Percentiles rank a stretch among this genome's conserved stretches.
These are phyloP conservation scores for Athene cunicularia DNA, from an alignment of 2,113 vertebrate genomes.

Conservation along the genomic window DNA sequence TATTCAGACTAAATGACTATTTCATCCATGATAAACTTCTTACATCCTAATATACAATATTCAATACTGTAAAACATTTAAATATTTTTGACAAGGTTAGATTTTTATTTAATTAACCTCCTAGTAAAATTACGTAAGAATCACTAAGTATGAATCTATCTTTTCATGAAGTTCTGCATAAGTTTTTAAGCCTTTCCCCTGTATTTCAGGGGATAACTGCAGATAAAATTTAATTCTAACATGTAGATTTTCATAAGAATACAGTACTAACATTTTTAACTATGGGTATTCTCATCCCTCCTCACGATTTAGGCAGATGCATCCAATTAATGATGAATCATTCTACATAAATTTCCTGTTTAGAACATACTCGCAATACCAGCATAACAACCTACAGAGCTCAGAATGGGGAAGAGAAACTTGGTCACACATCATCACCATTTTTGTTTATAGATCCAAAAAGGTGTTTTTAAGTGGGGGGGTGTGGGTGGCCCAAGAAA, in stretches of 20 bases:
- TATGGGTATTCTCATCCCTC: slow-evolving; percentile 47
- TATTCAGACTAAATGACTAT: neutral
- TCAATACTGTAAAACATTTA: neutral
- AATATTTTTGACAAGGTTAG: neutral
- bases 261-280: neutral
- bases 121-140: neutral
- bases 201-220: neutral
- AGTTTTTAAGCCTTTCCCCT: neutral
- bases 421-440: neutral
- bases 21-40: neutral
- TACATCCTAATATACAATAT: neutral
- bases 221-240: neutral
- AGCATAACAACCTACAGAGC: neutral
- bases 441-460: neutral
- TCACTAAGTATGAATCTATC: neutral
- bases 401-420: neutral
- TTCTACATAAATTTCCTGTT: slow-evolving; percentile 53
- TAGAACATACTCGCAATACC: neutral
- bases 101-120: neutral
- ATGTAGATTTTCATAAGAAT: neutral
- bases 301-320: slow-evolving; percentile 35
- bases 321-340: slow-evolving; percentile 58
- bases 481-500: neutral
- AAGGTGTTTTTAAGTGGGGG: neutral
- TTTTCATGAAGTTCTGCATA: neutral